Conservation (phyloP, 2,113 vertebrate species). For the Nerophis lumbriciformis region DNA sequence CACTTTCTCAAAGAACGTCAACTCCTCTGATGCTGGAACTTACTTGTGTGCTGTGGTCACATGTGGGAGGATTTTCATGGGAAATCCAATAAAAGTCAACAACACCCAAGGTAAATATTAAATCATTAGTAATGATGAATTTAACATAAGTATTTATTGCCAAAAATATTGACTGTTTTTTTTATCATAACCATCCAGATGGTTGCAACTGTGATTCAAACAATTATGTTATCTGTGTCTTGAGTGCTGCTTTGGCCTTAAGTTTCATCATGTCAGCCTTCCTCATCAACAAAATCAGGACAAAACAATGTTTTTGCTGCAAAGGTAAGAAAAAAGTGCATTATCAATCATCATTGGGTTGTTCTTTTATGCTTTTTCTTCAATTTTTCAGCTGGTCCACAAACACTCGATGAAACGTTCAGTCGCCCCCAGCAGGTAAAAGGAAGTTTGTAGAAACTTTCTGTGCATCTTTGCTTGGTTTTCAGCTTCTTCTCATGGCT, state of each 20-base stretch:
- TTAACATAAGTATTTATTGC: too few relatives aligned
- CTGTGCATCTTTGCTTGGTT: background rate
- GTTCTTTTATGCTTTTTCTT: background rate
- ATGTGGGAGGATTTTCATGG: conserved; percentile 10
- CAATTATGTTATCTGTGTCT: background rate
- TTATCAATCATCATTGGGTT: background rate
- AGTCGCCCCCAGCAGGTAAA: background rate
- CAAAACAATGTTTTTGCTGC: background rate
- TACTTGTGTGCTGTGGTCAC: conserved; percentile 27
- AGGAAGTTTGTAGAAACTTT: background rate
- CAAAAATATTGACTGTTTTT: background rate
- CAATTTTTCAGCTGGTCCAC: background rate
- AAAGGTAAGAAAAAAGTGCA: background rate
- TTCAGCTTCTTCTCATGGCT: background rate
- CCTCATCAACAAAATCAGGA: conserved; percentile 22
- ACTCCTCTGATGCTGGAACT: conserved; percentile 18
- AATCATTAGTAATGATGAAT: background rate
- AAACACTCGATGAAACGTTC: background rate
- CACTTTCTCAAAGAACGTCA: conserved; percentile 8
- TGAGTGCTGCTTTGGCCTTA: conserved; percentile 10
- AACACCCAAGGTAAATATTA: conserved; percentile 8
- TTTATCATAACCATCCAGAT: background rate
- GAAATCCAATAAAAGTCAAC: conserved; percentile 15
- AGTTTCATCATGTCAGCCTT: conserved; percentile 1
- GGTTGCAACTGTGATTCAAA: background rate